A percentile compares a stretch with the other conserved stretches of the same genome.
These are phyloP conservation scores for Sarcophaga peregrina DNA, from an alignment of 1,140 invertebrate genomes.

Conservation along the genomic window DNA sequence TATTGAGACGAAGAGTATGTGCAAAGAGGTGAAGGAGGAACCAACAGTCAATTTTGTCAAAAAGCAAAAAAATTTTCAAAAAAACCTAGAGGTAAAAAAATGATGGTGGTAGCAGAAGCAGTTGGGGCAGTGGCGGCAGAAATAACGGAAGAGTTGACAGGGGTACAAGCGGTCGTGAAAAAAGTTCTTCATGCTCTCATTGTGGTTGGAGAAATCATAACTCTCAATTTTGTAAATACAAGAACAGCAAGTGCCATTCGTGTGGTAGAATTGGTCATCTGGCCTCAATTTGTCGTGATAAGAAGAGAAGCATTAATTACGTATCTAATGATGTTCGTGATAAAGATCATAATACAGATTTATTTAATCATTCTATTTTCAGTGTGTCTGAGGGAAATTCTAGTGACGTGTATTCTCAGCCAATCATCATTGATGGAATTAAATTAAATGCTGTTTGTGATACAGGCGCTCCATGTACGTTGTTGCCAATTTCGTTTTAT, in stretches of 20 bases:
- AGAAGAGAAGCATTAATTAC: neutral
- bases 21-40: neutral
- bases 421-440: neutral
- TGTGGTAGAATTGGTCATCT: slow-evolving; percentile 37
- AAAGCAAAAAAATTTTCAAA: neutral
- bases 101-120: neutral
- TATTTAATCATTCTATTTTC: neutral
- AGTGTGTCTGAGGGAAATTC: neutral
- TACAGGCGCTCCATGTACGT: slow-evolving; percentile 16
- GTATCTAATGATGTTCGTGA: neutral
- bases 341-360: neutral
- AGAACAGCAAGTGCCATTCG: neutral
- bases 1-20: neutral
- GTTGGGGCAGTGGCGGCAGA: neutral
- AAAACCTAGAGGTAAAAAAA: neutral
- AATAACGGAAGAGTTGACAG: too few species aligned
- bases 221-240: slow-evolving; percentile 14
- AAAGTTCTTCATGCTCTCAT: neutral
- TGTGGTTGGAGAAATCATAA: slow-evolving; percentile 28
- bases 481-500: neutral
- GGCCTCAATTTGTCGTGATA: slow-evolving; percentile 22
- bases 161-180: neutral
- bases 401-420: neutral
- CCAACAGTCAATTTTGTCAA: neutral
- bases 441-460: neutral